Percentiles rank a stretch among this genome's conserved stretches.
Evolutionary conservation across 2,113 vertebrate species (phyloP).

Genomic region (Aythya baeri): DNA sequence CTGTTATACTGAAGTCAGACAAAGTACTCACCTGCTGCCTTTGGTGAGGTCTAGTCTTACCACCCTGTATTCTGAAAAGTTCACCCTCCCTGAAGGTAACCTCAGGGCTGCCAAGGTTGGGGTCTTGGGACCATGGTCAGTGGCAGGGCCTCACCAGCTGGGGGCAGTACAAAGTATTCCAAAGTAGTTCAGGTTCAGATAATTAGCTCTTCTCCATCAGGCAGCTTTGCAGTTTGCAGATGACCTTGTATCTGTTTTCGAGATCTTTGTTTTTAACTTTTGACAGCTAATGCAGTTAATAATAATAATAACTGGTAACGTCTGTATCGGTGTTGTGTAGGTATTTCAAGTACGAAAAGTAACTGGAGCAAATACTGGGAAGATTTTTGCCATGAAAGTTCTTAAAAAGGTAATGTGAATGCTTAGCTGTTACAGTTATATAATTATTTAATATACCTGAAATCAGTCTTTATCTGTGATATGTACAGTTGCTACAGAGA

Average conservation of each 20-base stretch:
- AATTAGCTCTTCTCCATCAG: background rate
- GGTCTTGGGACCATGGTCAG: accelerated
- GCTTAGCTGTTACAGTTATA: background rate
- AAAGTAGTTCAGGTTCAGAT: background rate
- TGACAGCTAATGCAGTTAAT: background rate
- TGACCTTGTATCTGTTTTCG: background rate
- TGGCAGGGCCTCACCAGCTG: background rate
- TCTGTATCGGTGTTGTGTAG: slow-evolving; percentile 73
- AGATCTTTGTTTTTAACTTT: background rate
- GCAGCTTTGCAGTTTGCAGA: background rate
- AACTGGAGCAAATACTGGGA: slow-evolving; percentile 89
- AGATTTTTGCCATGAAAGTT: slow-evolving; percentile 99
- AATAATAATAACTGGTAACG: background rate
- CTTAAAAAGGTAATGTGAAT: slow-evolving; percentile 91
- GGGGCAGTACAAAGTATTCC: slow-evolving; percentile 1
- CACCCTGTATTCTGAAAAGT: background rate
- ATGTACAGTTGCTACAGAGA: background rate
- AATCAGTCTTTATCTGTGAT: background rate
- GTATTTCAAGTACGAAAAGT: slow-evolving; percentile 99
- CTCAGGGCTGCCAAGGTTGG: background rate
- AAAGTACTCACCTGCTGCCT: background rate
- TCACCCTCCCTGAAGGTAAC: background rate
- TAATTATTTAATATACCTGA: background rate
- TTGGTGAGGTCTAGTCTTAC: background rate
- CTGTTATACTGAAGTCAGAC: accelerated